Base-by-base conservation (phyloP, 2,888 invertebrate genomes). In the Brachypalpus laphriformis region DNA sequence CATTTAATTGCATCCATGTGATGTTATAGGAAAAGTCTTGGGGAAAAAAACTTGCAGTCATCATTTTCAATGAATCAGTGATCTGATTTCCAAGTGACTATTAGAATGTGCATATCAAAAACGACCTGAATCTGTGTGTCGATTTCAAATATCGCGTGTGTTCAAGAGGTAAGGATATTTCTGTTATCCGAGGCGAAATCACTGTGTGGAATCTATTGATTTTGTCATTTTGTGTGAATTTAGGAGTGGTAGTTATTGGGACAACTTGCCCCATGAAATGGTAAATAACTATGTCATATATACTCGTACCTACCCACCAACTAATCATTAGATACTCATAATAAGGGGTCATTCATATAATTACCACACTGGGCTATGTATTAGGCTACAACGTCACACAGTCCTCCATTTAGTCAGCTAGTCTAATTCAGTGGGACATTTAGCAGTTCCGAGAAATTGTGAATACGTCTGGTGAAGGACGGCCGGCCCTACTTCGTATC, bases 121-220 rank as follows among this genome's bases (percentile, higher is more conserved):
- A 11, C 18, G 16, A 22, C 74, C 74, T 42, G 14, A 42, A 40
- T 77, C 77, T 34, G 42, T 18, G 45, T 70, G 61, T 45, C 9
- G 59, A 68, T 34, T 68, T 68, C 31, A 4, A 42, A 68, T 51
- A 68, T 77, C 18, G 77, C 77, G 68, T 77, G 68, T 51, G 28
- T 5, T 11, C 11, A 5, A 18, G 56, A 40, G 22, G n/a, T 51
- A 42, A 42, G 42, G 49, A 59, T 70, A 77, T 54, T 14, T 2
- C n/a, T 31, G 54, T 54, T 54, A 47, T 16, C 45, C 54, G 42
- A 42, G 61, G 31, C 20, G 18, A 61, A 77, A 77, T 61, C 51
- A 49, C 54, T n/a, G 11, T 49, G 45, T 37, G 65, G 65, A 40
- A 66, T 75, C 75, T 77, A 77, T 77, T 68, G 77, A 77, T 77